Evolutionary conservation across 2,797 vertebrate genomes (phyloP).

Genomic region (Hemibagrus guttatus): DNA sequence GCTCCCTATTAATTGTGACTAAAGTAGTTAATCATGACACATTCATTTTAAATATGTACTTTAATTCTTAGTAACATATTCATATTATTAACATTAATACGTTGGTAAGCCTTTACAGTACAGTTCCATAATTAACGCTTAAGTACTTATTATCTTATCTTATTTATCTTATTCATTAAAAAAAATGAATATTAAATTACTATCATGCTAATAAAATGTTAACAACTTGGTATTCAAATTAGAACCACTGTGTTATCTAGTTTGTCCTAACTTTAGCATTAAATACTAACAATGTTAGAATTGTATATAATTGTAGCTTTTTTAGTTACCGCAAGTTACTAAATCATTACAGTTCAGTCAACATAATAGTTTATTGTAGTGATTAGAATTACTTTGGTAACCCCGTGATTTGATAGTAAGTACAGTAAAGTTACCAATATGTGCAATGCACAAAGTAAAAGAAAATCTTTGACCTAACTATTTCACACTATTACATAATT

Average conservation of each 20-base stretch:
- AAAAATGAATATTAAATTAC: not conserved
- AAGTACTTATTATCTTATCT: not conserved
- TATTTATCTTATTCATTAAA: too few relatives aligned
- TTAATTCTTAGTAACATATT: not conserved
- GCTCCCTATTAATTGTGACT: not conserved
- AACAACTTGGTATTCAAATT: not conserved
- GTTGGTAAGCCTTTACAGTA: not conserved
- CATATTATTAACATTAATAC: not conserved
- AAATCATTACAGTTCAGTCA: not conserved
- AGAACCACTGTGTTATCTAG: not conserved
- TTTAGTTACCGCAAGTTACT: not conserved
- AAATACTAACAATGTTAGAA: not conserved
- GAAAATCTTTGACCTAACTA: conserved; percentile 15
- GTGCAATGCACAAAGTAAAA: not conserved
- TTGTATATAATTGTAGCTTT: too few relatives aligned
- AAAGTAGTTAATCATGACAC: not conserved
- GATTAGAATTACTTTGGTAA: not conserved
- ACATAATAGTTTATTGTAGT: not conserved
- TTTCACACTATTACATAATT: conserved; percentile 41
- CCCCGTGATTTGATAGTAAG: not conserved
- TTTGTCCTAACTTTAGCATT: not conserved
- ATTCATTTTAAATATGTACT: not conserved
- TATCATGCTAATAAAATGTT: not conserved
- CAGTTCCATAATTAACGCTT: not conserved
- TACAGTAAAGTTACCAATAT: not conserved